phyloP scores from a whole-genome alignment of 2,888 invertebrate species.

The Chrysolina oricalcia region DNA sequence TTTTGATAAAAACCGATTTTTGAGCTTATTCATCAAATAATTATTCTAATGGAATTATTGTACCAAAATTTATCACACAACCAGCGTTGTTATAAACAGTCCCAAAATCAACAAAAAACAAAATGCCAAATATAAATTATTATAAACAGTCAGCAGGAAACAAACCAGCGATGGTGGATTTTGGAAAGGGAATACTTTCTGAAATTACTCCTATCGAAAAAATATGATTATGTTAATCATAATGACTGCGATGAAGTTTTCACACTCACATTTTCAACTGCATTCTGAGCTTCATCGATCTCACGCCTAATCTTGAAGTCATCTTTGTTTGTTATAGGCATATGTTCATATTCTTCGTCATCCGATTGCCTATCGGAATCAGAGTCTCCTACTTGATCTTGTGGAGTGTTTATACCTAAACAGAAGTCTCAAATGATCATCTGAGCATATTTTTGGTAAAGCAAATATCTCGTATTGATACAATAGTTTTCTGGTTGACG shows the following conservation, averaged over 20 bases:
- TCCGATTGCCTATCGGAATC: conserved; percentile 63
- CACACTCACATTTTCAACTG: conserved; percentile 65
- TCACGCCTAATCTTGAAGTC: conserved; percentile 73
- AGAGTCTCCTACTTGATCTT: conserved; percentile 38
- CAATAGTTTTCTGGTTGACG: conserved; percentile 30
- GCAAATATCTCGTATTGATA: neutral
- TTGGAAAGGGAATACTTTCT: conserved; percentile 31
- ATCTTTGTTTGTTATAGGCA: conserved; percentile 75
- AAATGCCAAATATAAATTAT: conserved; percentile 53
- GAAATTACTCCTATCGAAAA: conserved; percentile 54
- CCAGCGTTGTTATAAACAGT: conserved; percentile 39
- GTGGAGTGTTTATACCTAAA: conserved; percentile 30
- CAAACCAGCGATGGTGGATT: conserved; percentile 46
- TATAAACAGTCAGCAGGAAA: conserved; percentile 51
- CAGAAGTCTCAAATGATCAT: neutral
- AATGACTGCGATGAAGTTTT: neutral
- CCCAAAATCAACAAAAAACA: conserved; percentile 51
- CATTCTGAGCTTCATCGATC: conserved; percentile 67
- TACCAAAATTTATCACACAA: conserved; percentile 60
- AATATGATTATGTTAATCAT: neutral
- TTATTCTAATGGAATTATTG: conserved; percentile 46
- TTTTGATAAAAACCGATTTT: conserved; percentile 58
- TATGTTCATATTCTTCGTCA: conserved; percentile 70
- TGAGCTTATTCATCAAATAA: conserved; percentile 14
- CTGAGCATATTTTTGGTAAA: neutral